These are phyloP conservation scores for Dryadula phaetusa DNA, from an alignment of 2,888 invertebrate genomes.

Conservation along the genomic window DNA sequence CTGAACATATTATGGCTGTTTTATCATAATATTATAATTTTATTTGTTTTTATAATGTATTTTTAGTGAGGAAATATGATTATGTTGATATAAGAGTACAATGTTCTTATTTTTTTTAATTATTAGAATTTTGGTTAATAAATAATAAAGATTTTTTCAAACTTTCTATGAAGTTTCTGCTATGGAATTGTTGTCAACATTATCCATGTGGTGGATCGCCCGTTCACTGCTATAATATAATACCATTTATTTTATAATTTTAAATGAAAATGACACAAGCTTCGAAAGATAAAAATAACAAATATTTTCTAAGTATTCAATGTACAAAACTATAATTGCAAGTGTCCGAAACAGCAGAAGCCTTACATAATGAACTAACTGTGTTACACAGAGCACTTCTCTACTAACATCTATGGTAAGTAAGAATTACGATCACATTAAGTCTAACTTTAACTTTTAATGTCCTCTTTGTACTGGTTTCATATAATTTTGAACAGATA, in stretches of 20 bases:
- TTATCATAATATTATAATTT: background rate
- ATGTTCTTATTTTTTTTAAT: too few species aligned
- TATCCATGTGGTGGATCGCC: too few species aligned
- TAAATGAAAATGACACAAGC: too few species aligned
- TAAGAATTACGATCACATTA: slow-evolving; percentile 5
- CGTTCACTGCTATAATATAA: too few species aligned
- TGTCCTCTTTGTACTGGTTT: background rate
- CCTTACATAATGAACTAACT: background rate
- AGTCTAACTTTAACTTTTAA: slow-evolving; percentile 5
- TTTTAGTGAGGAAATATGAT: too few species aligned
- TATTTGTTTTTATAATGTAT: background rate
- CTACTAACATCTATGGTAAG: background rate
- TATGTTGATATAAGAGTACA: too few species aligned
- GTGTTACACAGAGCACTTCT: background rate
- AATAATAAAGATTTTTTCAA: too few species aligned
- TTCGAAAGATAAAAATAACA: too few species aligned
- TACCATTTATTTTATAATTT: too few species aligned
- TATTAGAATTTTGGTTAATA: too few species aligned
- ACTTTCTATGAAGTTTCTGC: too few species aligned
- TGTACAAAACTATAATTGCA: background rate
- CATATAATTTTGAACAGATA: background rate
- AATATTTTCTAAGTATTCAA: background rate
- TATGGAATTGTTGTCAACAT: too few species aligned
- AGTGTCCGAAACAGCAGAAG: background rate
- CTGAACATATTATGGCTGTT: background rate